Evolutionary conservation across 2,888 invertebrate genomes (phyloP).

Genomic region (Sphaeridia pumilis): DNA sequence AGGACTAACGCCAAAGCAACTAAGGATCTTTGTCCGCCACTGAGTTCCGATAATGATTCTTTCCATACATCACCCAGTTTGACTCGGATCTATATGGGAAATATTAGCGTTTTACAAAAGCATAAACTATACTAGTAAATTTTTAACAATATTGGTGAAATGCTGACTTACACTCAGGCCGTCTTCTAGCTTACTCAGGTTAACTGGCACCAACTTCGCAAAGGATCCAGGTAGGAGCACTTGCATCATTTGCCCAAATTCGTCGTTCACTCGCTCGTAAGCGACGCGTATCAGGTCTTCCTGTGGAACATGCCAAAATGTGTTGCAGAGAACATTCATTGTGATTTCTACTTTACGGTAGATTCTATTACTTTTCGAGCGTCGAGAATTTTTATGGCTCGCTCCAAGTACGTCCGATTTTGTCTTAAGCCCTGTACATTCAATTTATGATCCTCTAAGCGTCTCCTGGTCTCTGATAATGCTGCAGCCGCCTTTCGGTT

Average conservation of each 20-base stretch:
- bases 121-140: too few relatives aligned
- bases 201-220: constrained; percentile 60
- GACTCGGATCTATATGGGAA: constrained; percentile 52
- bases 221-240: constrained; percentile 80
- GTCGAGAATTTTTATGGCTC: constrained; percentile 76
- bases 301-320: background rate
- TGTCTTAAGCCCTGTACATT: constrained; percentile 58
- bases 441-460: constrained; percentile 50
- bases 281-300: constrained; percentile 38
- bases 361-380: constrained; percentile 82
- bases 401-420: constrained; percentile 57
- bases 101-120: too few relatives aligned
- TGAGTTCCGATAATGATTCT: constrained; percentile 86
- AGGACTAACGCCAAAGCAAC: constrained; percentile 92
- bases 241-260: constrained; percentile 90
- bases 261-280: constrained; percentile 60
- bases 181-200: constrained; percentile 51
- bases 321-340: background rate
- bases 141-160: background rate
- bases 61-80: constrained; percentile 92
- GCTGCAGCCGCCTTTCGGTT: constrained; percentile 25
- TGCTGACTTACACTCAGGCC: constrained; percentile 64
- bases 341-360: background rate
- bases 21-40: constrained; percentile 91
- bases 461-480: constrained; percentile 41